Evolutionary conservation across 92 coral and sea anemone genomes (phyloP).

Genomic region (Ricordea florida): DNA sequence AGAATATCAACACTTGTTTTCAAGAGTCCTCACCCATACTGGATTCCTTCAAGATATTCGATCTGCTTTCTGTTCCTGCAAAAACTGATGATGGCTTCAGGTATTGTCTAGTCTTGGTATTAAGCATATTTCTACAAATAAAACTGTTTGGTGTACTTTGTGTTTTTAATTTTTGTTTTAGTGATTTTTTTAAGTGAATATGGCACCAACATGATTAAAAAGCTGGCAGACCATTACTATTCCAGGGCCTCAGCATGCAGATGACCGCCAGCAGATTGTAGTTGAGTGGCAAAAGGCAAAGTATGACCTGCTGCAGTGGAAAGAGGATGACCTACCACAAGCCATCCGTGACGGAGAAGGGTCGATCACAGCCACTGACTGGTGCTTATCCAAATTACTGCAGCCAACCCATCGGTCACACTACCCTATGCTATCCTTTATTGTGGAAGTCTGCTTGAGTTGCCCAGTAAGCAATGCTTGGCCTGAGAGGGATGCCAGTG

Average conservation of each 20-base stretch:
- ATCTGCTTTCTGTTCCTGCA: conserved; percentile 20
- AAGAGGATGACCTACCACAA: conserved; percentile 18
- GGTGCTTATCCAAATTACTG: conserved; percentile 11
- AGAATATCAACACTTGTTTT: conserved; percentile 5
- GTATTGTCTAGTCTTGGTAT: background rate
- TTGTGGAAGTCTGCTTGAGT: conserved; percentile 1
- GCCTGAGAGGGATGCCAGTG: conserved; percentile 1
- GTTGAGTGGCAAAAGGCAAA: conserved; percentile 25
- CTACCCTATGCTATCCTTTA: background rate
- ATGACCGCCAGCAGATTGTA: conserved; percentile 11
- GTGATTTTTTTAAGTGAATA: conserved; percentile 4
- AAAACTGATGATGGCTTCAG: conserved; percentile 36
- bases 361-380: conserved; percentile 16
- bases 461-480: conserved; percentile 4
- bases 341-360: background rate
- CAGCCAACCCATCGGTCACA: conserved; percentile 8
- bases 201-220: conserved; percentile 25
- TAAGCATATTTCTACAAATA: background rate
- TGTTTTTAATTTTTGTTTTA: background rate
- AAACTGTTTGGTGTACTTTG: background rate
- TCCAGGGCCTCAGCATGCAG: conserved; percentile 17
- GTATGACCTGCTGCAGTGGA: conserved; percentile 18
- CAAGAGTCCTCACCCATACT: conserved; percentile 6
- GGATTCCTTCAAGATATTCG: conserved; percentile 21
- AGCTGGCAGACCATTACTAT: conserved; percentile 17